phyloP scores from a whole-genome alignment of 2,113 vertebrate species.

The Pedetes capensis region DNA sequence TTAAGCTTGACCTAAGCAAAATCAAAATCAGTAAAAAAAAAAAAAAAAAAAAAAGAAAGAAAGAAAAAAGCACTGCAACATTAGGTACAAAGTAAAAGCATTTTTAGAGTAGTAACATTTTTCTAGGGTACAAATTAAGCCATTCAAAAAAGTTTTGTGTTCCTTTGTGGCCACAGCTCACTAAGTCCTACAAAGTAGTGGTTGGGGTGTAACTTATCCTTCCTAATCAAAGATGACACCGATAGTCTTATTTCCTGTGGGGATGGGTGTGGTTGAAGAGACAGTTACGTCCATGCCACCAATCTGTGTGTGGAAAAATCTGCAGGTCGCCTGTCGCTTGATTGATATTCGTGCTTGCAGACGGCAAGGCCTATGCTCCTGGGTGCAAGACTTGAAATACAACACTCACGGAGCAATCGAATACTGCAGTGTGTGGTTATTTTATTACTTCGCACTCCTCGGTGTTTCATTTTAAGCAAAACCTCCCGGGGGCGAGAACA shows the following conservation, averaged over 20 bases:
- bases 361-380: constrained; percentile 41
- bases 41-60: too few relatives aligned
- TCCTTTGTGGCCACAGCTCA: neutral
- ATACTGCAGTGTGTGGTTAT: neutral
- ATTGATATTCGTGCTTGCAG: neutral
- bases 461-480: neutral
- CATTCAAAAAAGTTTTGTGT: constrained; percentile 26
- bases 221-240: constrained; percentile 66
- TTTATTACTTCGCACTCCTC: neutral
- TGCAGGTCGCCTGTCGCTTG: constrained; percentile 17
- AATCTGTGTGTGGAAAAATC: constrained; percentile 50
- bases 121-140: neutral
- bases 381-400: neutral
- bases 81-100: neutral
- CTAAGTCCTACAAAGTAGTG: neutral
- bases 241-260: constrained; percentile 68
- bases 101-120: neutral
- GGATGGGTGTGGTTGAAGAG: constrained; percentile 67
- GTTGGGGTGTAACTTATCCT: constrained; percentile 63
- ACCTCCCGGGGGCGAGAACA: neutral
- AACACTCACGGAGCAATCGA: neutral
- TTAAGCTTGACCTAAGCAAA: neutral
- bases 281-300: constrained; percentile 64
- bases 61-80: neutral
- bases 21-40: neutral